phyloP scores from a whole-genome alignment of 1,140 invertebrate genomes.

The Thereuonema tuberculata region DNA sequence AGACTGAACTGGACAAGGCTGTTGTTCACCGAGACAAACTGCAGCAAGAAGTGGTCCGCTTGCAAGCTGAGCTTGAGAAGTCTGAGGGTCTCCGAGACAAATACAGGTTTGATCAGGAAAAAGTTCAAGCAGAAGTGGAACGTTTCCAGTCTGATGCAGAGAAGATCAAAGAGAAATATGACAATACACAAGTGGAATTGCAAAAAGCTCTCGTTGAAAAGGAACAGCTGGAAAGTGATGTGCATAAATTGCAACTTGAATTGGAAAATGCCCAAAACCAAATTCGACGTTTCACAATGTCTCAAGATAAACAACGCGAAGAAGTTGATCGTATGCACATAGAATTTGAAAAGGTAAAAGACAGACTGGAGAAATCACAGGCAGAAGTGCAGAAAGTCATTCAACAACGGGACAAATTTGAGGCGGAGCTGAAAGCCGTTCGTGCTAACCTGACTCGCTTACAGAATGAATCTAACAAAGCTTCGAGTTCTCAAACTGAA shows the following conservation, averaged over 20 bases:
- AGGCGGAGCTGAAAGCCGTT: constrained; percentile 43
- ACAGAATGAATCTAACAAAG: background rate
- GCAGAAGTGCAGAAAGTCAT: constrained; percentile 42
- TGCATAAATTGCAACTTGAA: constrained; percentile 57
- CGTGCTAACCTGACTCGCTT: background rate
- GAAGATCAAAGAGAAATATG: constrained; percentile 55
- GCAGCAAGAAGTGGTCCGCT: constrained; percentile 47
- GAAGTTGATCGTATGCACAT: constrained; percentile 54
- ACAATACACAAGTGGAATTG: constrained; percentile 54
- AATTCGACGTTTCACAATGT: constrained; percentile 50
- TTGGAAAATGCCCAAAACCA: constrained; percentile 61
- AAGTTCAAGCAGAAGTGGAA: constrained; percentile 39
- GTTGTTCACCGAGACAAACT: constrained; percentile 40
- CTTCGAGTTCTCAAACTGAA: constrained; percentile 42
- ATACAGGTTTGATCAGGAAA: constrained; percentile 76
- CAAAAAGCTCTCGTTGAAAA: constrained; percentile 49
- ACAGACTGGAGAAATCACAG: constrained; percentile 69
- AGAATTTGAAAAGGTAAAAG: constrained; percentile 69
- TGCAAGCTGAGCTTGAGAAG: constrained; percentile 55
- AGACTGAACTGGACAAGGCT: constrained; percentile 57
- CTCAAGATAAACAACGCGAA: constrained; percentile 56
- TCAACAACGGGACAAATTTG: constrained; percentile 46
- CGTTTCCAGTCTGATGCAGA: constrained; percentile 48
- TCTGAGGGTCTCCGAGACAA: constrained; percentile 63
- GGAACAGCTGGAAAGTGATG: constrained; percentile 37